Percentiles rank a stretch among this genome's conserved stretches.
Conservation (phyloP, 1,140 invertebrate genomes). For the Tetragonula clypearis region DNA sequence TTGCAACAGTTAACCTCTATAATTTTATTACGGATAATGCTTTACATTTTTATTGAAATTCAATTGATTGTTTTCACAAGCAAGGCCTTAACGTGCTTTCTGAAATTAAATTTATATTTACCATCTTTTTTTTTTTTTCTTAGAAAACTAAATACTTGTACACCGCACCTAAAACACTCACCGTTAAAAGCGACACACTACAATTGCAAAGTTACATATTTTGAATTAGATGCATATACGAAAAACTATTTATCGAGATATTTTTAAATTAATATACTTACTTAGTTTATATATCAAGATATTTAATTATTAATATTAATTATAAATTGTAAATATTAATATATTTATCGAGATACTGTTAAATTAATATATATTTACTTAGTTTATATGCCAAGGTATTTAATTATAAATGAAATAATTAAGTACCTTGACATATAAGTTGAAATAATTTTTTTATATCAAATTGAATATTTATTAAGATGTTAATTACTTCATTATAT, state of each 20-base stretch:
- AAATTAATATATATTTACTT: background rate
- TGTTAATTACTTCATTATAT: background rate
- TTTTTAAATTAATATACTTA: background rate
- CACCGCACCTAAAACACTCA: conserved; percentile 11
- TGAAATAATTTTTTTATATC: background rate
- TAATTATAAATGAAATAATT: background rate
- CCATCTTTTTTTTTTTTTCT: conserved; percentile 53
- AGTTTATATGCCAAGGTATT: background rate
- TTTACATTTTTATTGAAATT: conserved; percentile 15
- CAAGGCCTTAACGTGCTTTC: conserved; percentile 40
- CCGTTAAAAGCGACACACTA: conserved; percentile 5
- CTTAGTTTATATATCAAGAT: background rate
- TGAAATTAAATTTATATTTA: conserved; percentile 32
- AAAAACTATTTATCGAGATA: too few species aligned
- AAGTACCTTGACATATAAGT: too few species aligned
- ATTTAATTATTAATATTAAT: background rate
- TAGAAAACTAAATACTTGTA: conserved; percentile 7
- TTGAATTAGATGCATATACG: too few species aligned
- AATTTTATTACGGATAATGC: conserved; percentile 19
- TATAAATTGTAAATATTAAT: too few species aligned
- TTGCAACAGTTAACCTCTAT: conserved; percentile 51
- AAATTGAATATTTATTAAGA: background rate
- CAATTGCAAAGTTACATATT: too few species aligned
- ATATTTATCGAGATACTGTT: too few species aligned
- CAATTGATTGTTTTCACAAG: conserved; percentile 20